phyloP scores from a whole-genome alignment of 30 jellyfish, hydroid and myxozoan genomes.

The Cassiopea xamachana region DNA sequence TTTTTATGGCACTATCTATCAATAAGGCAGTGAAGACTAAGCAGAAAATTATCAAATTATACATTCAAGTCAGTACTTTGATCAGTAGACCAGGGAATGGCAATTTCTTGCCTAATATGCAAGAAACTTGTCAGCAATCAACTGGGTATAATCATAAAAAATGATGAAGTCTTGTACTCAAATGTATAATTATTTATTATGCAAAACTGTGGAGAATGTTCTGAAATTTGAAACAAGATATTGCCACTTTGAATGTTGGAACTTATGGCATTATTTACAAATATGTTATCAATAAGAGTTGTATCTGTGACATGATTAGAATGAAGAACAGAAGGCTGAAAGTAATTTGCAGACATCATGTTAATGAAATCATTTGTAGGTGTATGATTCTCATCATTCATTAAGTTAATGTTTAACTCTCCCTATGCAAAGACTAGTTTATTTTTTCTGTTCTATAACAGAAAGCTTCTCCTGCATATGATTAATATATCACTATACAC shows the following conservation, averaged over 20 bases:
- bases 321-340: conserved; percentile 61
- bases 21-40: conserved; percentile 4
- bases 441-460: neutral
- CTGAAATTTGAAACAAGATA: conserved; percentile 59
- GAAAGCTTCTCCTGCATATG: neutral
- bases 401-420: conserved; percentile 16
- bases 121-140: conserved; percentile 32
- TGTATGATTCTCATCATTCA: conserved; percentile 36
- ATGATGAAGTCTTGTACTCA: conserved; percentile 26
- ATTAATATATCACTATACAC: neutral
- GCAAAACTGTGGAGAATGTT: conserved; percentile 54
- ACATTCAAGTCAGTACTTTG: neutral
- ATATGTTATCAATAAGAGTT: conserved; percentile 44
- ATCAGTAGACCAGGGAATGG: neutral
- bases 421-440: neutral
- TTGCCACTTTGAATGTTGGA: conserved; percentile 55
- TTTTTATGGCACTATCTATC: conserved; percentile 3
- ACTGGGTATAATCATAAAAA: conserved; percentile 51
- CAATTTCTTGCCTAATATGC: conserved; percentile 31
- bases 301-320: conserved; percentile 44
- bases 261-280: conserved; percentile 28
- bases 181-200: conserved; percentile 6
- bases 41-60: neutral
- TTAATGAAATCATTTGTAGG: conserved; percentile 42
- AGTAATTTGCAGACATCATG: conserved; percentile 47